Base-by-base conservation (phyloP, 2,797 vertebrate species). In the Sebastolobus alascanus region DNA sequence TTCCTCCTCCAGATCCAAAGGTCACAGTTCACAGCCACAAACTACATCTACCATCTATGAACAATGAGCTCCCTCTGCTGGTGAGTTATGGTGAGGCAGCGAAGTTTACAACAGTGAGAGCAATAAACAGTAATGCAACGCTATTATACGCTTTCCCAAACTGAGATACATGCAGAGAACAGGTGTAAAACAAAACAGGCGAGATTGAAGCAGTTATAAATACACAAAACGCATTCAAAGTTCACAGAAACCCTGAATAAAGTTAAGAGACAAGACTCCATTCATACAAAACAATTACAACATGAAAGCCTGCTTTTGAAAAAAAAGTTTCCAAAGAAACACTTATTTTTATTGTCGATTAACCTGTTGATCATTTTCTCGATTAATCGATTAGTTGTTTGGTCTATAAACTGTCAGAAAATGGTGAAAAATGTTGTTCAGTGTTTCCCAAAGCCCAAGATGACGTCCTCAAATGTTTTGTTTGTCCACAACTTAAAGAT, bases 21-120 rank as follows among this genome's bases (percentile, higher is more conserved):
- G 56, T 86, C 76, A 74, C 27, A 70, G 75, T 16, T 77, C 55
- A 71, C 18, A 27, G 60, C 29, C 6, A 59, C 35, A 46, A 50
- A 60, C 9, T 3, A 38, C 8, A 25, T 78, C 54, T 11, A n/a
- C n/a, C 63, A 64, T 71, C 54, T 70, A 46, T 75, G 35, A 76
- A 46, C 67, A 77, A 46, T 40, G 56, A 80, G 85, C 85, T 31
- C 90, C 90, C 75, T 83, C 93, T 93, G 81, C 77, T 92, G 93
- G 87, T 56, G 18, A 46, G 18, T 18, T 11, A n/a, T 6, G 22
- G 64, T 35, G 35, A 40, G 0, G 18, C 60, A 59, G 50, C n/a
- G 25, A 8, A 7, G 50, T 27, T 27, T 67, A n/a, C 22, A 38
- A 7, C 52, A 33, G 43, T 33, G 40, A 46, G 29, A 13, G 8